Percentiles rank a stretch among this genome's conserved stretches.
phyloP scores from a whole-genome alignment of 2,888 invertebrate genomes.

The Cancer borealis region DNA sequence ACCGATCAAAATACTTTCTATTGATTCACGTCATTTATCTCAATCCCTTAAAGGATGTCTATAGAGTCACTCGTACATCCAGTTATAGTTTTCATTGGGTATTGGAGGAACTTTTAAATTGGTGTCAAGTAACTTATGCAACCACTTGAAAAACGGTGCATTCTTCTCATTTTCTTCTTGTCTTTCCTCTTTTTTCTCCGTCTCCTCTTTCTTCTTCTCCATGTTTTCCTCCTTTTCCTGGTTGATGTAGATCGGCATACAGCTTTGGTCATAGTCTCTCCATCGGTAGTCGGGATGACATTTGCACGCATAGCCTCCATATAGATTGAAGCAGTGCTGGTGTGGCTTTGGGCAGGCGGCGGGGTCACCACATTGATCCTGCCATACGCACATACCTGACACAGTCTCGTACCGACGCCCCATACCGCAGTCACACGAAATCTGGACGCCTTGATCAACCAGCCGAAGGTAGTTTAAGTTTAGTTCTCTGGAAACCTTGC shows the following conservation, averaged over 20 bases:
- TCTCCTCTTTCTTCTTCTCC: neutral
- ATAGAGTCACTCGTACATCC: neutral
- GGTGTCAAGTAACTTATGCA: neutral
- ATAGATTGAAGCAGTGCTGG: slow-evolving; percentile 84
- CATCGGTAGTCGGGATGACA: slow-evolving; percentile 80
- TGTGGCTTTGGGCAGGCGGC: slow-evolving; percentile 79
- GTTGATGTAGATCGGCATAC: neutral
- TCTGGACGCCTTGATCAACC: slow-evolving; percentile 84
- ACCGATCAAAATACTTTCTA: neutral
- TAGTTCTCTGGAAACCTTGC: slow-evolving; percentile 80
- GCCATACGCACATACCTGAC: slow-evolving; percentile 85
- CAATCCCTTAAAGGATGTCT: neutral
- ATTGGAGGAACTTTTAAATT: neutral
- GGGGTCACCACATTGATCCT: slow-evolving; percentile 83
- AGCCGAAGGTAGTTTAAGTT: slow-evolving; percentile 82
- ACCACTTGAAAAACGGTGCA: neutral
- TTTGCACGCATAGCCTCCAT: slow-evolving; percentile 82
- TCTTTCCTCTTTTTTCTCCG: neutral
- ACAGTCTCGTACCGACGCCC: slow-evolving; percentile 83
- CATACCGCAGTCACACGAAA: slow-evolving; percentile 83
- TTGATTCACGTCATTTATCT: neutral
- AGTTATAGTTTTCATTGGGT: neutral
- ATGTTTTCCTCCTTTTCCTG: neutral
- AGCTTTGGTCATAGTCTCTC: neutral
- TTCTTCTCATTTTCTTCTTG: neutral